These are phyloP conservation scores for Agriopis marginaria DNA, from an alignment of 2,888 invertebrate genomes.

Conservation along the genomic window DNA sequence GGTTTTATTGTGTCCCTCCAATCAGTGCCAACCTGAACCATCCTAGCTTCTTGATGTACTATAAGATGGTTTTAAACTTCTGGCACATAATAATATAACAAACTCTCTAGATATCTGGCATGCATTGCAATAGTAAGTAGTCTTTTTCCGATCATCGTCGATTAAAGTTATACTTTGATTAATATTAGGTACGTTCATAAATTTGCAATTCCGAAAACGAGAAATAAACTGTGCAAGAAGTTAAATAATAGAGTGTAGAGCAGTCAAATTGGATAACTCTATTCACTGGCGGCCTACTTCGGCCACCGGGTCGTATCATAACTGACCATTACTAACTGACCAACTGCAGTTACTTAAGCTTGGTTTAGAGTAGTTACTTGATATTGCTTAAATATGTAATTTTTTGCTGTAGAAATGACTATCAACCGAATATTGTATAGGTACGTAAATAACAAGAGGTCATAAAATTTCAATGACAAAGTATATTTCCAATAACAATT, in stretches of 20 bases:
- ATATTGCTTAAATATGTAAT: neutral
- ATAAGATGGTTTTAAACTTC: neutral
- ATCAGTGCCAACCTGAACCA: neutral
- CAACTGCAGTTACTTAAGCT: conserved; percentile 5
- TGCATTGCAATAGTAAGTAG: too few species aligned
- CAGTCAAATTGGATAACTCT: conserved; percentile 24
- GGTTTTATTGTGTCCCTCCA: too few species aligned
- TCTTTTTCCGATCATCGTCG: too few species aligned
- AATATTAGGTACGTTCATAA: too few species aligned
- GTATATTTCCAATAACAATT: neutral
- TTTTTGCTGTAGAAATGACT: neutral
- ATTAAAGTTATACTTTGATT: neutral
- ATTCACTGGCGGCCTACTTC: conserved; percentile 26
- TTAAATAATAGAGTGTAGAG: conserved; percentile 19
- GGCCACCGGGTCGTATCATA: conserved; percentile 9
- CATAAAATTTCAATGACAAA: too few species aligned
- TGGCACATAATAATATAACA: too few species aligned
- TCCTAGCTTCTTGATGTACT: neutral
- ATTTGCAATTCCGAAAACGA: neutral
- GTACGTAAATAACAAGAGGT: too few species aligned
- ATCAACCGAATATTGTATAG: too few species aligned
- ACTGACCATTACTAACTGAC: conserved; percentile 7
- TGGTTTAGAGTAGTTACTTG: neutral
- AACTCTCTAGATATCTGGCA: too few species aligned
- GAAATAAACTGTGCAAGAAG: neutral